Conservation (phyloP, 2,888 invertebrate genomes). For the Brenthis ino region DNA sequence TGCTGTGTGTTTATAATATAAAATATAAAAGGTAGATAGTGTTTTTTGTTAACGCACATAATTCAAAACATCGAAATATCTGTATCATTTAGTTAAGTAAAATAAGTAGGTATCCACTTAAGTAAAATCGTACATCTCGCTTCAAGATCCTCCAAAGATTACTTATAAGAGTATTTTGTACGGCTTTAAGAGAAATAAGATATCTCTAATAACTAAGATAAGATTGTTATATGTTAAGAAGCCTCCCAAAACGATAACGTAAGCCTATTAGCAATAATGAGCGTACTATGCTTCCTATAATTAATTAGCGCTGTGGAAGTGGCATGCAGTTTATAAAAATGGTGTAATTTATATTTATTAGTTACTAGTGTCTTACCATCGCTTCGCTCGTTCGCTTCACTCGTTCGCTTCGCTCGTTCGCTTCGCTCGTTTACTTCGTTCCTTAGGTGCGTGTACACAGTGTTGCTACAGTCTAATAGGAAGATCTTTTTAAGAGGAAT, state of each 20-base stretch:
- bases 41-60: too few relatives aligned
- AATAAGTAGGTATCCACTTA: not conserved
- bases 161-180: slow-evolving; percentile 11
- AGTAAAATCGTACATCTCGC: slow-evolving; percentile 7
- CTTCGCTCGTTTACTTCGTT: too few relatives aligned
- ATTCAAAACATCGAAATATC: too few relatives aligned
- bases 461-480: too few relatives aligned
- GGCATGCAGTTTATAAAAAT: not conserved
- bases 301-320: slow-evolving; percentile 1
- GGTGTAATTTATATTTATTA: not conserved
- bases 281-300: slow-evolving; percentile 16
- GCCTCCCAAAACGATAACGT: slow-evolving; percentile 30
- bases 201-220: slow-evolving; percentile 26
- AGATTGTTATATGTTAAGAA: slow-evolving; percentile 25
- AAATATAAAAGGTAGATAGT: too few relatives aligned
- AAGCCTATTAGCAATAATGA: slow-evolving; percentile 32
- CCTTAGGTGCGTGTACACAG: too few relatives aligned
- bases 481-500: too few relatives aligned
- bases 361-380: too few relatives aligned
- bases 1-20: too few relatives aligned
- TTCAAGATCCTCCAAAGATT: slow-evolving; percentile 5
- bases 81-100: too few relatives aligned
- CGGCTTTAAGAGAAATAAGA: slow-evolving; percentile 18
- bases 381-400: too few relatives aligned
- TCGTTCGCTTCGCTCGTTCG: too few relatives aligned